Evolutionary conservation across 2,888 invertebrate genomes (phyloP).

Genomic region (Acronicta alni): DNA sequence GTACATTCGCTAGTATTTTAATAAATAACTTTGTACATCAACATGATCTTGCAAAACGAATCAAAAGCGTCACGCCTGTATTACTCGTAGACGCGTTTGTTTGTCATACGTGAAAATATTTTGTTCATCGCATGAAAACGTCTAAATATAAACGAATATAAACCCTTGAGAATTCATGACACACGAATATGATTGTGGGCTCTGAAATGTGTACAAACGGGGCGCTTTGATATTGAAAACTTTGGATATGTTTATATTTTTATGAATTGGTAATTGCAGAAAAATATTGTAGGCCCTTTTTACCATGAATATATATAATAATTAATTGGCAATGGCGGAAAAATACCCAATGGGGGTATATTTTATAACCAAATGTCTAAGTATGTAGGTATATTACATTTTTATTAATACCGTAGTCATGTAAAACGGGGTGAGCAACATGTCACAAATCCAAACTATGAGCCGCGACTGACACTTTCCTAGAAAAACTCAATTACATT

Average conservation of each 20-base stretch:
- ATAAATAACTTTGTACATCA: slow-evolving; percentile 33
- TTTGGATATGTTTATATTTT: background rate
- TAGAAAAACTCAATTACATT: no score
- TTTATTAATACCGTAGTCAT: no score
- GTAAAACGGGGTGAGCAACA: no score
- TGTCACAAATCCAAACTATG: no score
- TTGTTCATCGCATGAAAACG: slow-evolving; percentile 22
- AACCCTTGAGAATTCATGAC: slow-evolving; percentile 23
- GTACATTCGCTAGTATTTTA: no score
- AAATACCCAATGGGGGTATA: no score
- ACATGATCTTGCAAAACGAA: slow-evolving; percentile 43
- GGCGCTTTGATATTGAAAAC: slow-evolving; percentile 4
- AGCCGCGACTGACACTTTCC: no score
- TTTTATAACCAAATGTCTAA: no score
- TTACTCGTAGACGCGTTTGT: slow-evolving; percentile 28
- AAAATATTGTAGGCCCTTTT: background rate
- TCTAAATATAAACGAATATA: slow-evolving; percentile 22
- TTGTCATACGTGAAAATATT: slow-evolving; percentile 33
- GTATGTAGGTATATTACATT: no score
- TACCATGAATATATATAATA: no score
- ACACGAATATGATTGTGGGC: slow-evolving; percentile 24
- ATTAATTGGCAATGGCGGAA: no score
- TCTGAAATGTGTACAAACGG: slow-evolving; percentile 30
- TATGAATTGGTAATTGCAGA: slow-evolving; percentile 1
- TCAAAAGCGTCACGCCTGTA: slow-evolving; percentile 41